Evolutionary conservation across 2,888 invertebrate genomes (phyloP).

Genomic region (Lysandra bellargus): DNA sequence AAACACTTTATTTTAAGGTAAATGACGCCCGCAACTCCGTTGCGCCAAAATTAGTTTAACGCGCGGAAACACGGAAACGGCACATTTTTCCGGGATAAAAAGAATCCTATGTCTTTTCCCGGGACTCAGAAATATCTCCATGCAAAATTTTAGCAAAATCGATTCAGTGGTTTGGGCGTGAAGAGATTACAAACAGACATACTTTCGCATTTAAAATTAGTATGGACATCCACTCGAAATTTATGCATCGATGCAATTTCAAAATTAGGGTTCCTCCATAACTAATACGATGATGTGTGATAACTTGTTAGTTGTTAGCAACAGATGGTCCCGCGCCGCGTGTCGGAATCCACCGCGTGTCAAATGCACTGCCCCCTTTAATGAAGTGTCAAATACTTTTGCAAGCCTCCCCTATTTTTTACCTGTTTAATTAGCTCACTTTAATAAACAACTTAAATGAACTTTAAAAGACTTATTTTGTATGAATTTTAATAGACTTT

Average conservation of each 20-base stretch:
- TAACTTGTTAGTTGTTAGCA: constrained; percentile 48
- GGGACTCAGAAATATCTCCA: too few relatives aligned
- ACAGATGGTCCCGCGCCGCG: constrained; percentile 54
- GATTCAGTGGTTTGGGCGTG: too few relatives aligned
- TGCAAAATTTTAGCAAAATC: too few relatives aligned
- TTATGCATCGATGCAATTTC: constrained; percentile 25
- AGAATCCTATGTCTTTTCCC: too few relatives aligned
- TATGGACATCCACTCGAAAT: background rate
- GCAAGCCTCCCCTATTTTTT: constrained; percentile 12
- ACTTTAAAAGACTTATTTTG: too few relatives aligned
- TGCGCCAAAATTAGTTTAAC: too few relatives aligned
- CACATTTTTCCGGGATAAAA: too few relatives aligned
- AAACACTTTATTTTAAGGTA: background rate
- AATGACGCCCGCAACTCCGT: too few relatives aligned
- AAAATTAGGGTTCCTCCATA: constrained; percentile 48
- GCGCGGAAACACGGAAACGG: too few relatives aligned
- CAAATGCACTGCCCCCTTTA: constrained; percentile 29
- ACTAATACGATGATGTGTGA: constrained; percentile 73
- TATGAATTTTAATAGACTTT: background rate
- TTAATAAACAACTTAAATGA: background rate
- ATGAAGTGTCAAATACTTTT: constrained; percentile 13
- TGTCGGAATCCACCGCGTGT: constrained; percentile 5
- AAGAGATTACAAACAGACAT: too few relatives aligned
- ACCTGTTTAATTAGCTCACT: background rate
- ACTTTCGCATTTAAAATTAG: too few relatives aligned